Evolutionary conservation across 2,888 invertebrate species (phyloP).

Genomic region (Hybos culiciformis): DNA sequence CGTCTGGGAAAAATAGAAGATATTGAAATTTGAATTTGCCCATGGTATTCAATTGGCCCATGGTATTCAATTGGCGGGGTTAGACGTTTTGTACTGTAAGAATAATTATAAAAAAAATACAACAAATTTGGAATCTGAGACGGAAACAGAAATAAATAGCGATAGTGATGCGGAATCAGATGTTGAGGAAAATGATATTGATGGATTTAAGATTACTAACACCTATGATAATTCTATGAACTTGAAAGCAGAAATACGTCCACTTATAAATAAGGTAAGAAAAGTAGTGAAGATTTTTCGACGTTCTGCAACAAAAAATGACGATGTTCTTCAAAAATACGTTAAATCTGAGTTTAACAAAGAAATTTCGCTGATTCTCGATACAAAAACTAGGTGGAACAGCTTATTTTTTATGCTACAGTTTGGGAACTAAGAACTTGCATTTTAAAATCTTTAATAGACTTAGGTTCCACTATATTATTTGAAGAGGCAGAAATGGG

Average conservation of each 20-base stretch:
- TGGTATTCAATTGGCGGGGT: not conserved
- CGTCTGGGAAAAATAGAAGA: not conserved
- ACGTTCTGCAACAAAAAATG: conserved; percentile 6
- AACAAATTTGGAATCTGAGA: not conserved
- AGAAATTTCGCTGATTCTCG: conserved; percentile 10
- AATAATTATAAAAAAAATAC: not conserved
- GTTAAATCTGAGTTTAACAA: conserved; percentile 5
- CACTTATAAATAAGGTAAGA: not conserved
- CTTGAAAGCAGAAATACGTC: not conserved
- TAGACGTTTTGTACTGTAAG: not conserved
- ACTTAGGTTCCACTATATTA: conserved; percentile 11
- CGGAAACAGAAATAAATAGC: not conserved
- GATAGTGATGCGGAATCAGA: not conserved
- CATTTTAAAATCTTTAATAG: conserved; percentile 16
- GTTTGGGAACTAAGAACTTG: conserved; percentile 13
- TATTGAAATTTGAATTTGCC: not conserved
- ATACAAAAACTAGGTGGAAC: conserved; percentile 13
- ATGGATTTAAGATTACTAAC: not conserved
- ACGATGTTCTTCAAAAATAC: conserved; percentile 9
- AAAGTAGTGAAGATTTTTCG: conserved; percentile 2
- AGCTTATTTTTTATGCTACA: conserved; percentile 13
- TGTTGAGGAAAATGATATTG: not conserved
- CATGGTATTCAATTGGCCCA: too few relatives aligned
- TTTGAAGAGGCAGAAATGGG: not conserved
- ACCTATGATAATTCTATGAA: not conserved